Base-by-base conservation (phyloP, 2,113 vertebrate species). In the Trichomycterus rosablanca region DNA sequence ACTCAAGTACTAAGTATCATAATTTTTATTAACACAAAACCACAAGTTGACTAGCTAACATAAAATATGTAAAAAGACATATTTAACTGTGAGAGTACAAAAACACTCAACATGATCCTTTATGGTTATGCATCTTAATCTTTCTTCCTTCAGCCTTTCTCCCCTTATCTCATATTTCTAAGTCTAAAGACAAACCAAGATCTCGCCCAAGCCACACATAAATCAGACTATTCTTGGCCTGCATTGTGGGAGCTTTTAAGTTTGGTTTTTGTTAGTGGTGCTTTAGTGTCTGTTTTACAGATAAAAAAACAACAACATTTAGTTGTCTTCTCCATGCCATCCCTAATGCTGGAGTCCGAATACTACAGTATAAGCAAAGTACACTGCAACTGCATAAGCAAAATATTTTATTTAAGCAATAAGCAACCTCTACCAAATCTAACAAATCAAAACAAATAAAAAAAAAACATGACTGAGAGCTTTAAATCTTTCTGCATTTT, bases 211-310 rank as follows among this genome's bases (percentile, higher is more conserved):
- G 35, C 60, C 51, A 62, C 10, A 11, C 6, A 14, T 44, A 46
- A 45, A 48, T 55, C 48, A 45, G 11, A 19, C 12, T 10, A 4
- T 4, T 12, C 26, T 15, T 6, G 1, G 45, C 39, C 64, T 70
- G 75, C 65, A 76, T 53, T 76, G 76, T 72, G 76, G 72, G 67
- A 53, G 35, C 66, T 74, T 71, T 48, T 46, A 59, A 64, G 24
- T 46, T 30, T 63, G 15, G 57, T 42, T 63, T 23, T 12, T 30
- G 26, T 28, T 4, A 15, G 28, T 4, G 42, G 58, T 60, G 48
- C 35, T 46, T 70, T 64, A 75, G 68, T 43, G 43, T 76, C 66
- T 68, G 72, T 66, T 46, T 42, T 66, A 63, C 54, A 68, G 71
- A 76, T 75, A 70, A 50, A 73, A 53, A 43, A 56, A 32, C n/a